A percentile compares a stretch with the other conserved stretches of the same genome.
These are phyloP conservation scores for Lepidocyrtinus sp. DNA, from an alignment of 2,888 invertebrate genomes.

Conservation along the genomic window DNA sequence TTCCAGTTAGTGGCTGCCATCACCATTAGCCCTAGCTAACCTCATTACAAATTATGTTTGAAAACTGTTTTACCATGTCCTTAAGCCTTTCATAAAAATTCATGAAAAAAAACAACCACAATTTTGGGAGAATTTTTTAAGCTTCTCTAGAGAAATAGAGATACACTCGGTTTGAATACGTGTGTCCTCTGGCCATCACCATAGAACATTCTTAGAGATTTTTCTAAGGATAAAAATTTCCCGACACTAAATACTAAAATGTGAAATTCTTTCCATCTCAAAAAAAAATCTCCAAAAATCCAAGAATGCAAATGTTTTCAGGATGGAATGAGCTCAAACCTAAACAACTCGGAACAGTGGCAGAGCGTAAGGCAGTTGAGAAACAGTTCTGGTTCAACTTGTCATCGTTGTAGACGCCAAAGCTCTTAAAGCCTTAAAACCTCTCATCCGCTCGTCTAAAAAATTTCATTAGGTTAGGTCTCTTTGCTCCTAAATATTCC, in stretches of 20 bases:
- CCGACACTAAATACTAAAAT: too few relatives aligned
- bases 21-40: constrained; percentile 56
- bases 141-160: too few relatives aligned
- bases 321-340: too few relatives aligned
- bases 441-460: constrained; percentile 57
- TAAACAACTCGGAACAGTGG: neutral
- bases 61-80: constrained; percentile 48
- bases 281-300: too few relatives aligned
- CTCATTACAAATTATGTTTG: constrained; percentile 58
- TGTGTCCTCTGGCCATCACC: constrained; percentile 31
- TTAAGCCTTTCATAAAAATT: constrained; percentile 58
- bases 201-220: constrained; percentile 19
- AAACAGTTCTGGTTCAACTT: constrained; percentile 34
- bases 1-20: constrained; percentile 59
- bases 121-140: constrained; percentile 42
- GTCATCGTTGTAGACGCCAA: constrained; percentile 49
- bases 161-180: constrained; percentile 6
- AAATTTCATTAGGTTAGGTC: constrained; percentile 54
- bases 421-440: constrained; percentile 53
- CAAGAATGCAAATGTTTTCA: too few relatives aligned
- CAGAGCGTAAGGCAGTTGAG: constrained; percentile 30
- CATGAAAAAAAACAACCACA: constrained; percentile 53
- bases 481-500: constrained; percentile 25
- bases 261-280: too few relatives aligned
- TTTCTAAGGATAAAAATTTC: too few relatives aligned